These are phyloP conservation scores for Ictalurus furcatus DNA, from an alignment of 2,113 vertebrate species.

Conservation along the genomic window DNA sequence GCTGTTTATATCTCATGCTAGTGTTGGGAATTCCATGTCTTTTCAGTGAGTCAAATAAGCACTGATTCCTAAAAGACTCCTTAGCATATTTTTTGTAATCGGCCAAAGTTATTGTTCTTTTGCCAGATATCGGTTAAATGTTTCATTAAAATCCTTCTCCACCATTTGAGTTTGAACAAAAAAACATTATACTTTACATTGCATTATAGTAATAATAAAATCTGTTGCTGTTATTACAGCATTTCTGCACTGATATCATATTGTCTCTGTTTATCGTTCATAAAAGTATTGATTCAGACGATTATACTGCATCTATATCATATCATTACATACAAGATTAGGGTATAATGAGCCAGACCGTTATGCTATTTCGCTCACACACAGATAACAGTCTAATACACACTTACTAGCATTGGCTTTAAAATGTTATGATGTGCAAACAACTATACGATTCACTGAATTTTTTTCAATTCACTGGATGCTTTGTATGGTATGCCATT, in stretches of 20 bases:
- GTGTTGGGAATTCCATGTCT: not conserved
- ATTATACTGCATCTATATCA: not conserved
- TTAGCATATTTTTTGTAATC: not conserved
- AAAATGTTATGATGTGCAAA: not conserved
- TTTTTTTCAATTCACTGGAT: not conserved
- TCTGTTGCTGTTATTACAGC: too few relatives aligned
- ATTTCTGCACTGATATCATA: not conserved
- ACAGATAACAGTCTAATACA: not conserved
- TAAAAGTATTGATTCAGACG: not conserved
- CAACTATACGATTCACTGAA: not conserved
- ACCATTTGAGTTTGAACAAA: not conserved
- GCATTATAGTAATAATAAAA: not conserved
- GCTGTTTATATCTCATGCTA: not conserved
- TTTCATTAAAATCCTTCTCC: not conserved
- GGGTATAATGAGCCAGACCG: not conserved
- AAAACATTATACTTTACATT: not conserved
- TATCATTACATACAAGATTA: not conserved
- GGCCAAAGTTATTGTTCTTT: not conserved
- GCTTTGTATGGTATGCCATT: not conserved
- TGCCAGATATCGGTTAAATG: not conserved
- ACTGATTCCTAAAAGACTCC: not conserved
- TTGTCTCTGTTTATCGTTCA: not conserved
- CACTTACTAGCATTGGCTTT: not conserved
- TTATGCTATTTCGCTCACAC: not conserved
- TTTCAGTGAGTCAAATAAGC: not conserved